Evolutionary conservation across 2,113 vertebrate genomes (phyloP), one percentile per base, ranked within the genome.

Genomic region (Podilymbus podiceps): DNA sequence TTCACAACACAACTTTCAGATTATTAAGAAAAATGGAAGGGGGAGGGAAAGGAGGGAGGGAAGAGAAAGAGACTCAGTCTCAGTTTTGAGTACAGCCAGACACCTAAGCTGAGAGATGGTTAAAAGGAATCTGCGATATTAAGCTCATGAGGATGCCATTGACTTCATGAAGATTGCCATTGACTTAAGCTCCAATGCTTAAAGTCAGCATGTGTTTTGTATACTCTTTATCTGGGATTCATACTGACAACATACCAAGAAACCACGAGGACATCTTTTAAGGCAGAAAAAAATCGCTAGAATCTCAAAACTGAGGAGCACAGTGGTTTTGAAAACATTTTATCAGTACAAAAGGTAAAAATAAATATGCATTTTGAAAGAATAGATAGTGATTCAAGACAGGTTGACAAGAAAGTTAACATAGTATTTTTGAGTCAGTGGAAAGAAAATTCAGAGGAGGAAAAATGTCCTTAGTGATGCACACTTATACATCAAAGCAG

Each of bases 11-110:
- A 60, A 72, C 30, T 71, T 91, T 47, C 35, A 71, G 66, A 63
- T 89, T 89, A 69, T 88, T 89, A 67, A 67, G 55, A 58, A 89
- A 81, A 95, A 40, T 49, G 8, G 31, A 72, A 85, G 3, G 3
- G 2, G 18, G 2, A 64, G 15, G 4, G 14, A 3, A 56, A 49
- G 35, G 5, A 58, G 2, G 2, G 42, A 42, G 42, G 1, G 3
- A 1, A 4, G 38, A 67, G 30, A 31, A 24, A 50, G 30, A 16
- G 35, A 84, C 1, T 31, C 23, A 20, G 24, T 47, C 38, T 38
- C 58, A 31, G 9, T 24, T 56, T 56, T n/a, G 31, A 78, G 47
- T 20, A 23, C 19, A 75, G 30, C n/a, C 7, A 78, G 14, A 20
- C 35, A 47, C 35, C 16, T 71, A 33, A 84, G 52, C 38, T 71